A percentile compares a stretch with the other conserved stretches of the same genome.
phyloP scores from a whole-genome alignment of 1,140 invertebrate species.

The Ruditapes philippinarum region DNA sequence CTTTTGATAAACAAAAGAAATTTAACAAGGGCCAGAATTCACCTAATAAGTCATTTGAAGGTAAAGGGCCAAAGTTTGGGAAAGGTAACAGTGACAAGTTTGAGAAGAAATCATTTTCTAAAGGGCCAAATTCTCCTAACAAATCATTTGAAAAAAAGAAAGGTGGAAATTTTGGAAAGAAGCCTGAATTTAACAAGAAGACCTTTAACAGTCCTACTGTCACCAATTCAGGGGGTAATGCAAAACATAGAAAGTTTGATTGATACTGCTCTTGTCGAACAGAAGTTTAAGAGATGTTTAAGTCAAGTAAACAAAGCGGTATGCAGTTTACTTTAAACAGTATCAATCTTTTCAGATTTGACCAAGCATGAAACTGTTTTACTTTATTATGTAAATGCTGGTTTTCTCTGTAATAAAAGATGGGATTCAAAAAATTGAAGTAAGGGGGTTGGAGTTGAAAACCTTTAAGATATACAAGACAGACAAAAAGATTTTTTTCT shows the following conservation, averaged over 20 bases:
- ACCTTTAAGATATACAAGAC: no score
- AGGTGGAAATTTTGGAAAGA: constrained; percentile 16
- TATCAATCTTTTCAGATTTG: no score
- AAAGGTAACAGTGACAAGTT: neutral
- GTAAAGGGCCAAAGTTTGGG: neutral
- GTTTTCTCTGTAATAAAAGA: no score
- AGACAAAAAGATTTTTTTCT: no score
- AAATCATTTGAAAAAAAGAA: constrained; percentile 20
- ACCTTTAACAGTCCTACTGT: neutral
- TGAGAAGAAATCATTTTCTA: neutral
- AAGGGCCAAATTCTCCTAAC: neutral
- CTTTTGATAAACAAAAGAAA: neutral
- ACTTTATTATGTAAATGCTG: no score
- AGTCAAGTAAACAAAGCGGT: no score
- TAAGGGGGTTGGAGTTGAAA: no score
- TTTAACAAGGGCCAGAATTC: no score
- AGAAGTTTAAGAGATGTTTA: no score
- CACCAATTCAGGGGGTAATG: neutral
- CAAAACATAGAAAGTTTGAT: constrained; percentile 27
- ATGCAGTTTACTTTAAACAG: no score
- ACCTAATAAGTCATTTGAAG: neutral
- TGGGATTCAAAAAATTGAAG: no score
- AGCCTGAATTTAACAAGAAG: neutral
- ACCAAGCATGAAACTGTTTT: no score
- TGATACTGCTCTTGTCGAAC: neutral